Evolutionary conservation across 2,888 invertebrate species (phyloP).

Genomic region (Aleiodes alternator): DNA sequence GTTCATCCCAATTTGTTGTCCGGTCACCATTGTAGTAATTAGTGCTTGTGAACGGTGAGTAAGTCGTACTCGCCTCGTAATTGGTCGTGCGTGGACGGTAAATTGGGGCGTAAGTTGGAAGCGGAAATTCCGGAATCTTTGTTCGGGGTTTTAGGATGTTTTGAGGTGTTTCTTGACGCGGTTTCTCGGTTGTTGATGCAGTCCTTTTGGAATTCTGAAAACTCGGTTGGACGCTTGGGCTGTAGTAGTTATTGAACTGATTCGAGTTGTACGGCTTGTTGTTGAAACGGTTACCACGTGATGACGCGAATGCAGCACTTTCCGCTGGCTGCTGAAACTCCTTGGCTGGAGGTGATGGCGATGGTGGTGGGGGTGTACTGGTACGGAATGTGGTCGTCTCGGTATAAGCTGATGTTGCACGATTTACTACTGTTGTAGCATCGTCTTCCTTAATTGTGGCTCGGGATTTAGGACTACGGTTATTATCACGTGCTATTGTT

Average conservation of each 20-base stretch:
- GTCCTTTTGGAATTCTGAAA: constrained; percentile 50
- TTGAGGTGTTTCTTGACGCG: constrained; percentile 37
- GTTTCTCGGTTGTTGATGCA: constrained; percentile 12
- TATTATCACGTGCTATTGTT: constrained; percentile 21
- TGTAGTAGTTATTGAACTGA: constrained; percentile 51
- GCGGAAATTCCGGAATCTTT: constrained; percentile 62
- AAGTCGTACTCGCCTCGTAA: constrained; percentile 59
- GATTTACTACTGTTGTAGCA: constrained; percentile 36
- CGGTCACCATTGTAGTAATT: constrained; percentile 58
- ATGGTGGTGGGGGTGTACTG: constrained; percentile 65
- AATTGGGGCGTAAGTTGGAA: constrained; percentile 66
- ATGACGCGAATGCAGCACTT: constrained; percentile 84
- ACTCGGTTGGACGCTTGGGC: constrained; percentile 47
- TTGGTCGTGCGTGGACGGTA: constrained; percentile 63
- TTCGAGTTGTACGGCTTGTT: constrained; percentile 59
- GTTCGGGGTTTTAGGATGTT: constrained; percentile 13
- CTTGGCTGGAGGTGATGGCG: constrained; percentile 72
- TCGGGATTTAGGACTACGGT: not conserved
- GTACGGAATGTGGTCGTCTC: constrained; percentile 73
- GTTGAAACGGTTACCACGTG: constrained; percentile 68
- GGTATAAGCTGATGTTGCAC: constrained; percentile 67
- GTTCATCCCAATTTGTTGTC: constrained; percentile 54
- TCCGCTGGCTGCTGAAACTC: constrained; percentile 87
- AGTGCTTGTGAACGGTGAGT: constrained; percentile 54
- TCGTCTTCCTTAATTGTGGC: constrained; percentile 46